phyloP scores from a whole-genome alignment of 2,888 invertebrate genomes.

The Monoplex corrugatus region DNA sequence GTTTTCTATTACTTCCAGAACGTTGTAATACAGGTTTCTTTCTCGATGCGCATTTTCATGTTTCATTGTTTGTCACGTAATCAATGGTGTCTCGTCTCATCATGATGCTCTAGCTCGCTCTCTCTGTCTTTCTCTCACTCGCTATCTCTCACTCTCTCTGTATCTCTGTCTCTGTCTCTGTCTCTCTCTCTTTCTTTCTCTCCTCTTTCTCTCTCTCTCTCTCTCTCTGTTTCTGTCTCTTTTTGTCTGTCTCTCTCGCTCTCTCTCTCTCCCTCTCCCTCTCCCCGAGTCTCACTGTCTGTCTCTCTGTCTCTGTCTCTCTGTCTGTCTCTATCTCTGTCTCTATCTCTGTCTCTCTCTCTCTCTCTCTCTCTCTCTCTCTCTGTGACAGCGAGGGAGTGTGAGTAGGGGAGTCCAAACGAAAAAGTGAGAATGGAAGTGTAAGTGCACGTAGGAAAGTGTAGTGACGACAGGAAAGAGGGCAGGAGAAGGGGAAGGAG shows the following conservation, averaged over 20 bases:
- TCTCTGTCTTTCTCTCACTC: background rate
- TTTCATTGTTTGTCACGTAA: too few species aligned
- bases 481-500: too few species aligned
- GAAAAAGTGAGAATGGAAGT: too few species aligned
- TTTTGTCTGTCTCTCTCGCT: background rate
- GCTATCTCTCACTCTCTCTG: background rate
- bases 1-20: too few species aligned
- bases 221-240: constrained; percentile 12
- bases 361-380: background rate
- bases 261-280: background rate
- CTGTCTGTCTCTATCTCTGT: background rate
- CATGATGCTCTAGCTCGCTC: too few species aligned
- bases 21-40: too few species aligned
- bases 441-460: too few species aligned
- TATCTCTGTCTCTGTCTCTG: background rate
- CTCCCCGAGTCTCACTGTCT: background rate
- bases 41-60: too few species aligned
- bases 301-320: background rate
- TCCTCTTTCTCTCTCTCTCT: background rate
- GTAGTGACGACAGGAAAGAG: too few species aligned
- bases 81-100: too few species aligned
- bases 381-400: too few species aligned
- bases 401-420: too few species aligned
- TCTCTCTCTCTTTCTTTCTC: background rate
- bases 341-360: background rate